Evolutionary conservation across 2,888 invertebrate genomes (phyloP).

Genomic region (Drosophila lacicola): DNA sequence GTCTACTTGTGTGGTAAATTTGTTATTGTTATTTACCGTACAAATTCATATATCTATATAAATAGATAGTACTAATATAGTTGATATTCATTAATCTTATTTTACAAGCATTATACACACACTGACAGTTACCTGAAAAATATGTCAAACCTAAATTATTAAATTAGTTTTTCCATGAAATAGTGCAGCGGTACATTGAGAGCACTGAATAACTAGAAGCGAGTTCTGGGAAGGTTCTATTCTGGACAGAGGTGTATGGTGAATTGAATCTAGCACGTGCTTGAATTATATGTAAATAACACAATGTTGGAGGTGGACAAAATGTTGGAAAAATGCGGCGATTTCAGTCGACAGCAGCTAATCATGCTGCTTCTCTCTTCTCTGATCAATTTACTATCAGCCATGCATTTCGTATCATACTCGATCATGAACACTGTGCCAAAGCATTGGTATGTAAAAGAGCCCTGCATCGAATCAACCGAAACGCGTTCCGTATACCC

Average conservation of each 20-base stretch:
- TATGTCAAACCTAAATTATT: slow-evolving; percentile 30
- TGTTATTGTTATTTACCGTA: too few relatives aligned
- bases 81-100: too few relatives aligned
- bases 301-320: slow-evolving; percentile 85
- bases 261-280: slow-evolving; percentile 18
- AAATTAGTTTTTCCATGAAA: slow-evolving; percentile 22
- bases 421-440: slow-evolving; percentile 87
- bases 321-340: slow-evolving; percentile 86
- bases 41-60: too few relatives aligned
- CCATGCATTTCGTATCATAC: slow-evolving; percentile 87
- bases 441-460: slow-evolving; percentile 83
- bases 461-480: too few relatives aligned
- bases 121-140: slow-evolving; percentile 2
- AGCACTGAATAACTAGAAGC: background rate
- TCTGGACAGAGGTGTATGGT: background rate
- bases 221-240: background rate
- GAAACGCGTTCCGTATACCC: too few relatives aligned
- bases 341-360: slow-evolving; percentile 86
- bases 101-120: background rate
- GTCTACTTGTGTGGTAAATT: too few relatives aligned
- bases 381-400: slow-evolving; percentile 86
- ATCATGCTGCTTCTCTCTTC: slow-evolving; percentile 86
- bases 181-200: background rate
- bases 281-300: background rate
- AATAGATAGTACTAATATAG: too few relatives aligned